Evolutionary conservation across 2,113 vertebrate genomes (phyloP).

Genomic region (Lipotes vexillifer): DNA sequence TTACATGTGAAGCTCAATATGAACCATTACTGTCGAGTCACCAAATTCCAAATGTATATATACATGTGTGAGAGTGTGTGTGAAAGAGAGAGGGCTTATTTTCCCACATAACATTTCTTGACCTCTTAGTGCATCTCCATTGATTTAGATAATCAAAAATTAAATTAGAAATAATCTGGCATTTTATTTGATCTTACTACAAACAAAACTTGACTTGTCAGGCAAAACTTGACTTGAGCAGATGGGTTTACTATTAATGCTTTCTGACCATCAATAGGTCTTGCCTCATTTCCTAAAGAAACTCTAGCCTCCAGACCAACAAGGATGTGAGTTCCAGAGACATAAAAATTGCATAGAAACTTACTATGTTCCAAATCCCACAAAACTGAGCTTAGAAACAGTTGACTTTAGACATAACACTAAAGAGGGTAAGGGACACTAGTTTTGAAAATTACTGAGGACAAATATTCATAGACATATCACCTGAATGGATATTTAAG

Average conservation of each 20-base stretch:
- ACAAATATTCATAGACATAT: neutral
- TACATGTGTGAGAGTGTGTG: neutral
- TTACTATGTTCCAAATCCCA: neutral
- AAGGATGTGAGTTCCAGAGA: neutral
- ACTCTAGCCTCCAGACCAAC: neutral
- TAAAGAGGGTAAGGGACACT: neutral
- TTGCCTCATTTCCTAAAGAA: neutral
- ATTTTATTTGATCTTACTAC: neutral
- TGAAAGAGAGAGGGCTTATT: neutral
- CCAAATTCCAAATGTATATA: neutral
- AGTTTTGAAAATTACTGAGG: neutral
- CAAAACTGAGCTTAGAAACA: neutral
- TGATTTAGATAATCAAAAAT: slow-evolving; percentile 11
- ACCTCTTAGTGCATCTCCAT: neutral
- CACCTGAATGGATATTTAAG: neutral
- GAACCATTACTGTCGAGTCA: neutral
- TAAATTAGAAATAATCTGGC: neutral
- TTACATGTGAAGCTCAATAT: neutral
- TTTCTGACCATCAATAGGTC: neutral
- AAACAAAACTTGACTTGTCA: neutral
- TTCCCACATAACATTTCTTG: neutral
- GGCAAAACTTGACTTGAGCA: neutral
- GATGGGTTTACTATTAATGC: neutral
- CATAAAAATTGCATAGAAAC: neutral
- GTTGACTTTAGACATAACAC: neutral